A percentile compares a stretch with the other conserved stretches of the same genome.
Evolutionary conservation across 1,140 invertebrate species (phyloP).

Genomic region (Atopsyche davidsoni): DNA sequence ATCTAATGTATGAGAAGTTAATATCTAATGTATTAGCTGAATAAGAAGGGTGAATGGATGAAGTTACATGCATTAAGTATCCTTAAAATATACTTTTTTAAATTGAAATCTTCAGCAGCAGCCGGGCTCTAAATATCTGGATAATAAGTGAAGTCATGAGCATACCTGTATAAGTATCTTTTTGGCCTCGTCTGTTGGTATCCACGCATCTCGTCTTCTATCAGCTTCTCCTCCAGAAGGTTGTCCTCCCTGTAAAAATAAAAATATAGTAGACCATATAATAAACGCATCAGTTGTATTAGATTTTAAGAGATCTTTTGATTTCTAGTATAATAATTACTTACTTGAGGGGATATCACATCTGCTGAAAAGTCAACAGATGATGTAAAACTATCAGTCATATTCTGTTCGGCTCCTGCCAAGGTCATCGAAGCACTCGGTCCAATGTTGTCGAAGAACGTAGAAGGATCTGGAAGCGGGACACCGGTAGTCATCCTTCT

Average conservation of each 20-base stretch:
- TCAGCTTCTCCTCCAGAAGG: conserved; percentile 51
- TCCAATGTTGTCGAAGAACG: conserved; percentile 46
- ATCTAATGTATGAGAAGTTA: too few species aligned
- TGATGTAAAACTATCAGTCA: conserved; percentile 14
- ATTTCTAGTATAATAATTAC: not conserved
- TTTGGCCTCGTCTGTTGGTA: conserved; percentile 61
- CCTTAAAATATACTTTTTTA: too few species aligned
- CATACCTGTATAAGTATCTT: conserved; percentile 53
- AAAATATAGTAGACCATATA: conserved; percentile 12
- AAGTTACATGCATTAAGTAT: too few species aligned
- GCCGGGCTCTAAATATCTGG: too few species aligned
- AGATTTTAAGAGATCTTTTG: not conserved
- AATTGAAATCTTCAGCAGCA: too few species aligned
- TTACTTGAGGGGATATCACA: conserved; percentile 19
- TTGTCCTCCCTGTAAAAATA: conserved; percentile 41
- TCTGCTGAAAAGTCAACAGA: conserved; percentile 17
- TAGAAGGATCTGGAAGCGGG: conserved; percentile 43
- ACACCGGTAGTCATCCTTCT: conserved; percentile 16
- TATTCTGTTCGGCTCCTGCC: conserved; percentile 22
- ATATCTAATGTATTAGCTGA: not conserved
- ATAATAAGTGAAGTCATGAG: too few species aligned
- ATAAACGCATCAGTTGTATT: not conserved
- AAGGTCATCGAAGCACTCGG: conserved; percentile 33
- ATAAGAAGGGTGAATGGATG: too few species aligned
- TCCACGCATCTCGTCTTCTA: conserved; percentile 68